Percentiles rank a stretch among this genome's conserved stretches.
These are phyloP conservation scores for Thunnus albacares DNA, from an alignment of 2,797 vertebrate species.

Conservation along the genomic window DNA sequence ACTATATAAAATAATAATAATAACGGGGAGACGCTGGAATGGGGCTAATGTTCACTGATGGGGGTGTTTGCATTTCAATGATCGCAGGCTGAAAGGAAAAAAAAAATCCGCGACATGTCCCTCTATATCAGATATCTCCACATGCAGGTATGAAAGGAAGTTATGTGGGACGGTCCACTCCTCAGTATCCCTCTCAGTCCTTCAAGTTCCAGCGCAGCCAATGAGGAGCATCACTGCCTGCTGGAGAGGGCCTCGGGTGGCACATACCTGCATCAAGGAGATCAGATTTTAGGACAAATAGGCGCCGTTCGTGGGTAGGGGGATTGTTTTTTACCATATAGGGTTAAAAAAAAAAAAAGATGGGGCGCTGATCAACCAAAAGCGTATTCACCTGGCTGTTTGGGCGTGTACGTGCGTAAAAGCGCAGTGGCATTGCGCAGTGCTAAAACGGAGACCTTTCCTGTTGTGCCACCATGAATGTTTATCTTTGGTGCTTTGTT, in stretches of 20 bases:
- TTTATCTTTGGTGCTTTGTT: neutral
- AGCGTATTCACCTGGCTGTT: neutral
- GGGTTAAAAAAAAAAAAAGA: slow-evolving; percentile 36
- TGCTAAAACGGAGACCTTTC: neutral
- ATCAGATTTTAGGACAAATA: slow-evolving; percentile 60
- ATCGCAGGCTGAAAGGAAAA: slow-evolving; percentile 54
- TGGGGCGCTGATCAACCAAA: slow-evolving; percentile 6
- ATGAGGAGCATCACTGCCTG: slow-evolving; percentile 47
- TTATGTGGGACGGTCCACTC: slow-evolving; percentile 67
- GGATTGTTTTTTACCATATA: slow-evolving; percentile 8
- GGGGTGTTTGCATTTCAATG: slow-evolving; percentile 79
- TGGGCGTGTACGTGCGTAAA: neutral
- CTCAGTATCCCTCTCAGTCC: slow-evolving; percentile 40
- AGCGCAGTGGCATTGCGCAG: neutral
- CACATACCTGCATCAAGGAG: slow-evolving; percentile 58
- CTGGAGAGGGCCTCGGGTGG: slow-evolving; percentile 34
- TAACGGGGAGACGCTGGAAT: slow-evolving; percentile 37
- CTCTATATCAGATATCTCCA: slow-evolving; percentile 76
- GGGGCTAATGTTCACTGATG: slow-evolving; percentile 55
- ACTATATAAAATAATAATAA: slow-evolving; percentile 5
- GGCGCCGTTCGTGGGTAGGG: slow-evolving; percentile 37
- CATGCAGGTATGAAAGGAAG: slow-evolving; percentile 73
- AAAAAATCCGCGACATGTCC: slow-evolving; percentile 52
- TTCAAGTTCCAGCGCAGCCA: slow-evolving; percentile 44
- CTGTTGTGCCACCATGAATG: neutral